Conservation (phyloP, 2,888 invertebrate species). For the Meghimatium bilineatum region DNA sequence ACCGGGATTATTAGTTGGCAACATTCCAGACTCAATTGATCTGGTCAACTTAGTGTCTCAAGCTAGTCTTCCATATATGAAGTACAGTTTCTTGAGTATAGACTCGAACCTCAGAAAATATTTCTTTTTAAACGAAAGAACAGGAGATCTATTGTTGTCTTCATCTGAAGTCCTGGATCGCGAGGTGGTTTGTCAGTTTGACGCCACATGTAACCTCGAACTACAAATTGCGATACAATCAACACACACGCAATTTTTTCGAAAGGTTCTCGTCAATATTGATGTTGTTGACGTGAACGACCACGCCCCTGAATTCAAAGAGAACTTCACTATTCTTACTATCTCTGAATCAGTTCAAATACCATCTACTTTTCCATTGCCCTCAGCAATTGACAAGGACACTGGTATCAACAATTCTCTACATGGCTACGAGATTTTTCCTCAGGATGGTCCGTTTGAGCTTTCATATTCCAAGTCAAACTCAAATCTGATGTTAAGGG, state of each 20-base stretch:
- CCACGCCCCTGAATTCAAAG: constrained; percentile 67
- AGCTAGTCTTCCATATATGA: constrained; percentile 56
- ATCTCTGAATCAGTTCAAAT: constrained; percentile 64
- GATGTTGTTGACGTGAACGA: constrained; percentile 73
- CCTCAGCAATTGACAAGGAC: constrained; percentile 66
- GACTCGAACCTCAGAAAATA: constrained; percentile 54
- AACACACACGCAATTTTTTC: constrained; percentile 62
- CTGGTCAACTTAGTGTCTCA: constrained; percentile 56
- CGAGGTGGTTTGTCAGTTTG: constrained; percentile 62
- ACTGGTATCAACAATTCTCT: constrained; percentile 61
- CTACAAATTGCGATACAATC: constrained; percentile 65
- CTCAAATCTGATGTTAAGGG: constrained; percentile 62
- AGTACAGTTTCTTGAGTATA: constrained; percentile 63
- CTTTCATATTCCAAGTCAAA: constrained; percentile 59
- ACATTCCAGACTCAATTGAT: constrained; percentile 63
- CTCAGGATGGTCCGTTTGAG: constrained; percentile 63
- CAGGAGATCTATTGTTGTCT: constrained; percentile 59
- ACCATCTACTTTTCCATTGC: constrained; percentile 59
- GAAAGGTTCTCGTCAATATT: constrained; percentile 66
- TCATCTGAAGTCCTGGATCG: constrained; percentile 57
- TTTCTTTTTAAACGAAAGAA: constrained; percentile 62
- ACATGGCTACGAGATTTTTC: constrained; percentile 62
- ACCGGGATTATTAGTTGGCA: constrained; percentile 57
- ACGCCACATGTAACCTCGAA: constrained; percentile 57
- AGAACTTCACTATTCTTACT: constrained; percentile 54